Percentiles rank a stretch among this genome's conserved stretches.
Evolutionary conservation across 2,113 vertebrate genomes (phyloP).

Genomic region (Ceyx melanurus): DNA sequence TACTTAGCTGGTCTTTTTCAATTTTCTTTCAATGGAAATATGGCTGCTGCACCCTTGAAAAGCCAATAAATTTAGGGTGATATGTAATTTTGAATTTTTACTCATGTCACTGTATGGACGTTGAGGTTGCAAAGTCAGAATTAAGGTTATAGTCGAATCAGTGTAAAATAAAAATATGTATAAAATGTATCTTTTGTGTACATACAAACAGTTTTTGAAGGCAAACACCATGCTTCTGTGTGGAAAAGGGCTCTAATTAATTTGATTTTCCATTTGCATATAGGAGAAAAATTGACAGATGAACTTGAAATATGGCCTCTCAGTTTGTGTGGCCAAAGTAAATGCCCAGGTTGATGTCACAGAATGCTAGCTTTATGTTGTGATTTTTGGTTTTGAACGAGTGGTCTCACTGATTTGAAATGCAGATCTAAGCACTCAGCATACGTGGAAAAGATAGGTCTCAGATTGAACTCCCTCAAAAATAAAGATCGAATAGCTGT

Average conservation of each 20-base stretch:
- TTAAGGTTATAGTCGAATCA: not conserved
- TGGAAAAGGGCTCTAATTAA: not conserved
- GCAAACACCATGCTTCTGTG: fast-evolving
- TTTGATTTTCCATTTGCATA: not conserved
- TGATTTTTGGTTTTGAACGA: not conserved
- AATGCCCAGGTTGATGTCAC: not conserved
- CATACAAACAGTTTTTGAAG: not conserved
- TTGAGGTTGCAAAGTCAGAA: not conserved
- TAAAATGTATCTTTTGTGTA: not conserved
- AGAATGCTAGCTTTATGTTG: not conserved
- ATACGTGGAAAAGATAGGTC: not conserved
- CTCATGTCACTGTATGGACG: not conserved
- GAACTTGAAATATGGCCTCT: not conserved
- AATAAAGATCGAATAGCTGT: not conserved
- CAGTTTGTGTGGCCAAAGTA: not conserved
- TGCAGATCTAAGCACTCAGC: not conserved
- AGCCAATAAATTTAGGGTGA: not conserved
- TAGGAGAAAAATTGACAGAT: not conserved
- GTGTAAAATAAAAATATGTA: not conserved
- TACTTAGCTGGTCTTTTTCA: not conserved
- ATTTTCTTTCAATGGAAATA: not conserved
- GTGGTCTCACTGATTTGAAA: not conserved
- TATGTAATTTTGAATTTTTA: not conserved
- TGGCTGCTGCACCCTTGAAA: not conserved
- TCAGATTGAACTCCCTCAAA: not conserved